Evolutionary conservation across 2,113 vertebrate species (phyloP).

Genomic region (Zapornia atra): DNA sequence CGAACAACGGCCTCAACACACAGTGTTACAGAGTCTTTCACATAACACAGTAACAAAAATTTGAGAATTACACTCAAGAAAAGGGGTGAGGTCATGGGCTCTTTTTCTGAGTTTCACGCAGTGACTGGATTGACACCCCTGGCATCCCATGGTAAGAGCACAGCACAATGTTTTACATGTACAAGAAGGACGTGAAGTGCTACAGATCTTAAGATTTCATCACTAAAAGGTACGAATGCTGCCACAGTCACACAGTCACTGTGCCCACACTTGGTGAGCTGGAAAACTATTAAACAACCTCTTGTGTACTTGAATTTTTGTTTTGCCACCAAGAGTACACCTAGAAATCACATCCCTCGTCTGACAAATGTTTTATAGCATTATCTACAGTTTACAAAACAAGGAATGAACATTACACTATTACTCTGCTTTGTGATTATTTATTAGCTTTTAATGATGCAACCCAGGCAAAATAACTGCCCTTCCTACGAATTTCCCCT

Average conservation of each 20-base stretch:
- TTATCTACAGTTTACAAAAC: neutral
- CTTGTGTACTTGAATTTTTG: neutral
- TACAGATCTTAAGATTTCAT: neutral
- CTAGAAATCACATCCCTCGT: neutral
- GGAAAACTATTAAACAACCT: neutral
- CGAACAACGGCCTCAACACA: neutral
- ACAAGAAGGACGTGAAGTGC: neutral
- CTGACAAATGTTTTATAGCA: neutral
- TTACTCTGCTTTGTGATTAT: neutral
- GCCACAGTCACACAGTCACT: neutral
- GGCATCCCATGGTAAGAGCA: neutral
- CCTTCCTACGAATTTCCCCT: neutral
- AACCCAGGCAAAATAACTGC: neutral
- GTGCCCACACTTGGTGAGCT: neutral
- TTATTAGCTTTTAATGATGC: conserved; percentile 5
- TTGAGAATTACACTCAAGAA: neutral
- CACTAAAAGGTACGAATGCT: neutral
- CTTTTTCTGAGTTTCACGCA: neutral
- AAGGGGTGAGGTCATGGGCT: fast-evolving
- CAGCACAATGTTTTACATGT: neutral
- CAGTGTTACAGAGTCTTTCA: neutral
- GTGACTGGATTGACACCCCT: neutral
- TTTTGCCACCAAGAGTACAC: neutral
- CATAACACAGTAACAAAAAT: neutral
- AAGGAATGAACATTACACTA: neutral